These are phyloP conservation scores for Psephotus haematonotus DNA, from an alignment of 2,113 vertebrate genomes.

Conservation along the genomic window DNA sequence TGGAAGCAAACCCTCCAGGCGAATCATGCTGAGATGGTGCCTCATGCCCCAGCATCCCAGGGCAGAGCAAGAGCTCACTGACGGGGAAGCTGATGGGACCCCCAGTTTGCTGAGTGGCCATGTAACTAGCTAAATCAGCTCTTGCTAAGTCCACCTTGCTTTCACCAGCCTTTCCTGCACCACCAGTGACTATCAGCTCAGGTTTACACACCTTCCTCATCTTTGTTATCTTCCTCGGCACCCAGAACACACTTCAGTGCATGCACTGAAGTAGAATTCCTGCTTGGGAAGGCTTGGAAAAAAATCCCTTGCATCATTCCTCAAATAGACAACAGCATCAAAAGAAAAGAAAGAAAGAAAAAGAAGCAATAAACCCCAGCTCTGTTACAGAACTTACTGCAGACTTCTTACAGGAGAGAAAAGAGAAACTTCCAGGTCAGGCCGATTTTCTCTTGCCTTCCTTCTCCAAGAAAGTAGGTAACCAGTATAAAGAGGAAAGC, in stretches of 20 bases:
- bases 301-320: not conserved
- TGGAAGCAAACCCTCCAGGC: not conserved
- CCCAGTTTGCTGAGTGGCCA: not conserved
- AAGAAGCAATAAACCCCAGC: not conserved
- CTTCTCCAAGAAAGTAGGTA: not conserved
- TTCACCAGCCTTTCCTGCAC: not conserved
- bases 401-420: not conserved
- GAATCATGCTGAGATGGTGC: not conserved
- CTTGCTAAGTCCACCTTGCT: not conserved
- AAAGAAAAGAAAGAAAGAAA: not conserved
- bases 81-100: not conserved
- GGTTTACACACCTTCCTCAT: not conserved
- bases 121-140: not conserved
- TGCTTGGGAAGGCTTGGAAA: not conserved
- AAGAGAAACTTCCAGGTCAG: not conserved
- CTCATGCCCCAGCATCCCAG: rapidly evolving
- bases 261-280: not conserved
- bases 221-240: not conserved
- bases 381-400: not conserved
- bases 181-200: not conserved
- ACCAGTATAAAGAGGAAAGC: not conserved
- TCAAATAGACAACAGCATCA: not conserved
- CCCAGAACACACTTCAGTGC: not conserved
- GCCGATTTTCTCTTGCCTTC: not conserved
- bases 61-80: not conserved